Evolutionary conservation across 2,888 invertebrate species (phyloP), one percentile per base, ranked within the genome.

Genomic region (Abrostola triplasia): DNA sequence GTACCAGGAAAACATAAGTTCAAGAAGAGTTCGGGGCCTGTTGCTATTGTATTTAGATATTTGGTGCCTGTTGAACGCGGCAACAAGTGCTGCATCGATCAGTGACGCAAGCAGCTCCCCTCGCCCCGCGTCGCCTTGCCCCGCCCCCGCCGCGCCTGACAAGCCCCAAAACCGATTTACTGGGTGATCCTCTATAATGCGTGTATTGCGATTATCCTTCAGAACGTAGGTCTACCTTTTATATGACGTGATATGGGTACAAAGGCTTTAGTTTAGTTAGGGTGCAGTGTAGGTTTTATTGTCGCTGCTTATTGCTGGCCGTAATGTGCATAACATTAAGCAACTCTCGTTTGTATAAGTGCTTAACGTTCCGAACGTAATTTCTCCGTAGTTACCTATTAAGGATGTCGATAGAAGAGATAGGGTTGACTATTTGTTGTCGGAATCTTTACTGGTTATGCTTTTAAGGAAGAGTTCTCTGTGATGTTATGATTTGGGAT

Each of bases 51-150:
- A 80, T 82, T 81, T 80, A 76, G 70, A 82, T 80, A 84, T 86
- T 87, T 81, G 83, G 85, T 76, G 91, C 92, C 92, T 92, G 93
- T 92, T 91, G 92, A 90, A 79, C 89, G 87, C 79, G 86, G 92
- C 93, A 93, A 93, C 93, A 93, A 93, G 93, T 93, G 87, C 92
- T 89, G 91, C 92, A 93, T 93, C 93, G 93, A 93, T 92, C 92
- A 91, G 87, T 90, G 90, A 89, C 90, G 88, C 88, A 88, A 89
- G 85, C 76, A 79, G 78, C 81, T 74, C 70, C 79, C 77, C 60
- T 70, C 80, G 66, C 47, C 71, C 73, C 70, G 64, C 71, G 64
- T 60, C 63, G 58, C 57, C 56, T 64, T 64, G 72, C 55, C 70
- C 70, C 74, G 67, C 78, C 80, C 79, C 67, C 78, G 66, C 80